Evolutionary conservation across 64 coral and sea anemone species (phyloP).

Genomic region (Astreopora myriophthalma): DNA sequence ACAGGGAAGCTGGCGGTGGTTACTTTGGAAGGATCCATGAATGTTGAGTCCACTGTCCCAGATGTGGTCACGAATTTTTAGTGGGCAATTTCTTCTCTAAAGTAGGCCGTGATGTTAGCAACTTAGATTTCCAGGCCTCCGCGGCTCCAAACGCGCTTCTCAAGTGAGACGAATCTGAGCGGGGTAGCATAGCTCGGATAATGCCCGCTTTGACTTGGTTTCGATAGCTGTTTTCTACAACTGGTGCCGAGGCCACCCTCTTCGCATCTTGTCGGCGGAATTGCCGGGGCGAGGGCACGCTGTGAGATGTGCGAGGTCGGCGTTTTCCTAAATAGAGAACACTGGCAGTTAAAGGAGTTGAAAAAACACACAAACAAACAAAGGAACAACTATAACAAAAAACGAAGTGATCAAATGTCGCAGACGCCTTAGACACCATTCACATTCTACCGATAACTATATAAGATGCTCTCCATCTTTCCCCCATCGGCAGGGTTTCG

Average conservation of each 20-base stretch:
- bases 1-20: too few species aligned
- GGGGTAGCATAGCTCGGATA: constrained; percentile 47
- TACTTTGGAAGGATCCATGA: too few species aligned
- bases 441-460: too few species aligned
- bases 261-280: constrained; percentile 11
- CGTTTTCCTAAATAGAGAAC: constrained; percentile 23
- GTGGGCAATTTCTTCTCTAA: constrained; percentile 24
- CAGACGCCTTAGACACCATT: too few species aligned
- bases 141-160: constrained; percentile 48
- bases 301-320: constrained; percentile 64
- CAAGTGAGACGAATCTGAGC: neutral
- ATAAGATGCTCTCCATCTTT: too few species aligned
- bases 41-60: too few species aligned
- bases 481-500: too few species aligned
- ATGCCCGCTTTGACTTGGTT: constrained; percentile 63
- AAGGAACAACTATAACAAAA: neutral
- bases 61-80: neutral
- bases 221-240: constrained; percentile 56
- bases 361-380: neutral
- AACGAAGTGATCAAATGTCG: too few species aligned
- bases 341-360: neutral
- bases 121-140: constrained; percentile 53
- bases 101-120: constrained; percentile 27
- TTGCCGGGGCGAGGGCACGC: constrained; percentile 8
- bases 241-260: constrained; percentile 60